Base-by-base conservation (phyloP, 2,113 vertebrate species). In the Nycticryphes semicollaris region DNA sequence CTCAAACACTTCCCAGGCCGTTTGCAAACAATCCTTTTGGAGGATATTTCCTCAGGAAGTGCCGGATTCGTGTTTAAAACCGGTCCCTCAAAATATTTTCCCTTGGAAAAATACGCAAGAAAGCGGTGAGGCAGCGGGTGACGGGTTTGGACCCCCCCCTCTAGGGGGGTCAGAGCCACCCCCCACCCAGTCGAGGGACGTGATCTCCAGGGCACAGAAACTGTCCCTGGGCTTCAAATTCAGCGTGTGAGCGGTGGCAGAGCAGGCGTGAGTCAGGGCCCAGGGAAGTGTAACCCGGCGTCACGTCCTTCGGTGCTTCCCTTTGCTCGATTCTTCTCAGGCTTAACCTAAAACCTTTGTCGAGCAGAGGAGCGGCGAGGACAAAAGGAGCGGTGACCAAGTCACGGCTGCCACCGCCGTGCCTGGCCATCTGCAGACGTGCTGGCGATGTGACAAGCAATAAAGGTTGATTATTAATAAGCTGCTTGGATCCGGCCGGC, bases 381-480 rank as follows among this genome's bases (percentile, higher is more conserved):
- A 63, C 66, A 94, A 89, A 82, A 35, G 85, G 59, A 12, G 16
- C 0, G 6, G 41, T 4, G 30, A 31, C n/a, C 6, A 4, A 77
- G 70, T 66, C 93, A n/a, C 5, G 10, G 51, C 63, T 35, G 73
- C 53, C 43, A 2, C 78, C 50, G 0, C 53, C 41, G 2, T 7
- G 24, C 48, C 17, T 7, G n/a, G 45, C 82, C 77, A 22, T 22
- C 77, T 74, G 54, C 82, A 53, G 90, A 16, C 14, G 3, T 41
- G 59, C 25, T 43, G 7, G 1, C 4, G 27, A 39, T 8, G 75
- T 25, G 62, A 63, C 8, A 5, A 30, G 79, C 43, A 75, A 66
- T 82, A 84, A 72, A 84, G 39, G 92, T 50, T 89, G 81, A 77
- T 92, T 60, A 84, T 92, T 91, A 96, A 90, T 80, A 33, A 39